A percentile compares a stretch with the other conserved stretches of the same genome.
These are phyloP conservation scores for Acropternis orthonyx DNA, from an alignment of 2,797 vertebrate species.

Conservation along the genomic window DNA sequence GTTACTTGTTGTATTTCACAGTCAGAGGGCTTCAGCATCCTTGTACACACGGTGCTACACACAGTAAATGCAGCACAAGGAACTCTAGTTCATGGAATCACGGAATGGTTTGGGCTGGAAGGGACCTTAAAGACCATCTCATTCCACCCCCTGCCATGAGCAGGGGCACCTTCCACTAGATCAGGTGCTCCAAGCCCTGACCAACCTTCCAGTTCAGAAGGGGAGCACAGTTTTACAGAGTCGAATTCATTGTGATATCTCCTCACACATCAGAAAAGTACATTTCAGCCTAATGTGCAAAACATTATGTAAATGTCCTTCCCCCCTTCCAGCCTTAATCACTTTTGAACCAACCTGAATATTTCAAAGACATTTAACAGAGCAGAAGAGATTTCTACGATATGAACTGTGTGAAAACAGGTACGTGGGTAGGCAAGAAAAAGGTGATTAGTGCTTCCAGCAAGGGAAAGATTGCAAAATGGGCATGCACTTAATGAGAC, in stretches of 20 bases:
- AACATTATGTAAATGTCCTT: background rate
- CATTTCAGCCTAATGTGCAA: background rate
- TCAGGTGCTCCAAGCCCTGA: background rate
- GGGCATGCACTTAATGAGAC: constrained; percentile 26
- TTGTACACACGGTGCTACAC: rapidly evolving
- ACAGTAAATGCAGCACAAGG: background rate
- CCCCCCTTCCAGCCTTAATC: background rate
- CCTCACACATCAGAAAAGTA: background rate
- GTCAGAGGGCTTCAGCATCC: background rate
- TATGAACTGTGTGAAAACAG: constrained; percentile 10
- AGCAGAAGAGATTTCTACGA: background rate
- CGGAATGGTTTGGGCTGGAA: background rate
- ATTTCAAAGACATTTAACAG: background rate
- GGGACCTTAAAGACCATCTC: background rate
- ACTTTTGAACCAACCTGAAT: background rate
- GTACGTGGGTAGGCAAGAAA: background rate
- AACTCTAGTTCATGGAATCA: background rate
- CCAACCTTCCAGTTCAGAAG: background rate
- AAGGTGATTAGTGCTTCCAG: constrained; percentile 24
- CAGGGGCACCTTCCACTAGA: background rate
- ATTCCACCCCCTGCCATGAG: background rate
- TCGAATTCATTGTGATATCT: background rate
- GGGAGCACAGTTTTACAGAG: background rate
- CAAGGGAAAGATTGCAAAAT: constrained; percentile 39
- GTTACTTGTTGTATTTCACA: background rate